Evolutionary conservation across 2,113 vertebrate genomes (phyloP), one percentile per base, ranked within the genome.

Genomic region (Notiomystis cincta): DNA sequence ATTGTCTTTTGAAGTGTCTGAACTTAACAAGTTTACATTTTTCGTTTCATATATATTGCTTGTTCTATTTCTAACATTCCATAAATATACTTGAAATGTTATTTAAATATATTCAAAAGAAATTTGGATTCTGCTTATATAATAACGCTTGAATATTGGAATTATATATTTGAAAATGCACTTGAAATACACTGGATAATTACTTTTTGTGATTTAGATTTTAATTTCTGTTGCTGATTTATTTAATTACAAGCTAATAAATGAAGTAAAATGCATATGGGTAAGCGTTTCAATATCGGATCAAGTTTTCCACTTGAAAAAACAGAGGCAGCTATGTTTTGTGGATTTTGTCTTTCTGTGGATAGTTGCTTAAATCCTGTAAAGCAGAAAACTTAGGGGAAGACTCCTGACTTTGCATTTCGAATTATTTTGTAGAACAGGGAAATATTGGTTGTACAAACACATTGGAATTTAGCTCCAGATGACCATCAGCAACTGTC

Each of bases 141-240:
- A 98, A 98, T 98, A 98, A 98, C 98, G 98, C 98, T 98, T 98
- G 98, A 98, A 99, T 99, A 99, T 98, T 98, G 98, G 98, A 98
- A 98, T 98, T 98, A 99, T 99, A 99, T 99, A 99, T 99, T 99
- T 99, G 98, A 98, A 98, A 99, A 99, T 99, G 99, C 99, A 99
- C 99, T 99, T 99, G 98, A 99, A 99, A 99, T 99, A 99, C 99
- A 99, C 99, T 99, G 99, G 99, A 99, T 98, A 99, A 99, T 98
- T 98, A 99, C 98, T 98, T 98, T 98, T 98, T 99, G 99, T 99
- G 99, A 99, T 98, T 98, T 99, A 98, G 98, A 98, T 98, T 99
- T 98, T 98, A 98, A 99, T 99, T 98, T 98, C 98, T 99, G 99
- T 99, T 98, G 98, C 98, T 98, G 98, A 98, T 98, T 99, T 99